Evolutionary conservation across 1,140 invertebrate genomes (phyloP).

Genomic region (Vollenhovia emeryi): DNA sequence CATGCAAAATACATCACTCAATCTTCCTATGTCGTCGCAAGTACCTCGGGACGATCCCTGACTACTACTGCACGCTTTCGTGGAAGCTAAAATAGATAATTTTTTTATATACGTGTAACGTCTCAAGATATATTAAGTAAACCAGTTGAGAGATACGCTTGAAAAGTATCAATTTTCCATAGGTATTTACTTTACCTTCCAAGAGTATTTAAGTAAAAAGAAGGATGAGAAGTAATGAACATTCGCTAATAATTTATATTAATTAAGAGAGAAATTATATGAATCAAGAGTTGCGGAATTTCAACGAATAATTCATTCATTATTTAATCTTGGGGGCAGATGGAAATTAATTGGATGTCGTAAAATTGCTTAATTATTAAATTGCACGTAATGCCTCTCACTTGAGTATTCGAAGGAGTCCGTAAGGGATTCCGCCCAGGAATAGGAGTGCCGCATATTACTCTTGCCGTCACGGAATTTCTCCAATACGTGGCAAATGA

Average conservation of each 20-base stretch:
- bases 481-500: conserved; percentile 80
- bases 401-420: conserved; percentile 77
- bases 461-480: conserved; percentile 73
- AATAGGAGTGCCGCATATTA: conserved; percentile 79
- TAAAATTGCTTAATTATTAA: conserved; percentile 31
- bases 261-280: neutral
- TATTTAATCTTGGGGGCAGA: neutral
- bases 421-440: conserved; percentile 80
- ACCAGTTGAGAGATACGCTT: neutral
- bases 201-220: neutral
- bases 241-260: neutral
- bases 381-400: conserved; percentile 57
- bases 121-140: neutral
- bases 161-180: neutral
- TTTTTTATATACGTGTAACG: conserved; percentile 3
- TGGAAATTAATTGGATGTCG: neutral
- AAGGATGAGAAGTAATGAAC: neutral
- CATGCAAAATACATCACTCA: conserved; percentile 78
- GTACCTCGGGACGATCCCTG: conserved; percentile 75
- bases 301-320: neutral
- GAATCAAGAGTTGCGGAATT: neutral
- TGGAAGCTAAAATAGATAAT: conserved; percentile 65
- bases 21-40: conserved; percentile 75
- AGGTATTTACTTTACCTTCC: neutral
- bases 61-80: conserved; percentile 73